Evolutionary conservation across 2,113 vertebrate genomes (phyloP), one percentile per base, ranked within the genome.

Genomic region (Oncorhynchus kisutch): DNA sequence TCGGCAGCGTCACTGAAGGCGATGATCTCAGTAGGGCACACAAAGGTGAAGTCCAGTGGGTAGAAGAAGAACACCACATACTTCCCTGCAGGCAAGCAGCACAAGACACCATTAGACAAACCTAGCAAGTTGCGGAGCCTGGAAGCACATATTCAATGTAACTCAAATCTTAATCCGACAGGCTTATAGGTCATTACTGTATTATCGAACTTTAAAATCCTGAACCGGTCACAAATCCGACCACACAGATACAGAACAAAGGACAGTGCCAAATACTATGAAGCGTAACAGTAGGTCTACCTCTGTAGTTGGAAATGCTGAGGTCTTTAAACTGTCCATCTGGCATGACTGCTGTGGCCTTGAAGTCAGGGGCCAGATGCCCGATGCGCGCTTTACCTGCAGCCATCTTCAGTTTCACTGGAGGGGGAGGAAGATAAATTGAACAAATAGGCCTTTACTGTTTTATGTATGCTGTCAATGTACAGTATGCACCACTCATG

Each of bases 31-130:
- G 97, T 99, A 1, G 98, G 98, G 79, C 98, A 99, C 49, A 99
- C 98, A 65, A 99, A 99, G 65, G 98, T 99, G 90, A 99, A 99
- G 80, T 99, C 97, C 94, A 98, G 91, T 0, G 98, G 97, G 73
- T 99, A 99, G 91, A 99, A 99, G 89, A 99, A 99, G 68, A 99
- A 95, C 18, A 99, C 96, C 2, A 99, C 87, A 0, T 99, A 99
- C 88, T 97, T 98, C 69, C 98, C 98, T 99, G 73, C 29, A 72
- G 1, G 6, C 5, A 60, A n/a, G 68, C 34, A 25, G 25, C 67
- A 45, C 34, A 70, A 49, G 4, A 12, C 66, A 31, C 31, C 29
- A 8, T 68, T 34, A 39, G 13, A 14, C 31, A 16, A 8, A 27
- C 66, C 66, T 68, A 9, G 39, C 25, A 29, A 20, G 6, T 68